A percentile compares a stretch with the other conserved stretches of the same genome.
Evolutionary conservation across 1,140 invertebrate species (phyloP).

Genomic region (Pseudomyrmex cubaensis): DNA sequence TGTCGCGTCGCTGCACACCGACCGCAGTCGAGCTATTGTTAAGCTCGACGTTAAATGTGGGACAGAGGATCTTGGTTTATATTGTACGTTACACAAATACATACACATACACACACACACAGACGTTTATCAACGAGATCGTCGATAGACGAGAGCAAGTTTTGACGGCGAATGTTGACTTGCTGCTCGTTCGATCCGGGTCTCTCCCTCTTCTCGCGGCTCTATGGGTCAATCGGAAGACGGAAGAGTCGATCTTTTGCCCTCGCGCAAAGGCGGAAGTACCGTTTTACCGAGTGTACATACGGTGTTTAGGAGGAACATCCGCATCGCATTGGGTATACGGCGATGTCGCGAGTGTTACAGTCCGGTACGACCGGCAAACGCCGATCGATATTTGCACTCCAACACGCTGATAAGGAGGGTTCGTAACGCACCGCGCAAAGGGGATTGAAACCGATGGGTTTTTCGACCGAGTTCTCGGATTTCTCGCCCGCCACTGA

Average conservation of each 20-base stretch:
- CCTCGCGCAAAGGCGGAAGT: background rate
- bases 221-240: conserved; percentile 18
- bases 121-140: background rate
- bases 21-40: background rate
- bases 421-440: background rate
- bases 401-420: conserved; percentile 39
- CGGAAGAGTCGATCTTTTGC: conserved; percentile 31
- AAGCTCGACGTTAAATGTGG: background rate
- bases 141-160: background rate
- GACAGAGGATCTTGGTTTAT: background rate
- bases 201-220: no score
- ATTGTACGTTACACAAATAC: no score
- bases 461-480: conserved; percentile 2
- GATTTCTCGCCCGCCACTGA: background rate
- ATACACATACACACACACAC: background rate
- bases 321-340: background rate
- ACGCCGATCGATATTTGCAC: conserved; percentile 42
- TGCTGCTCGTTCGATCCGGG: conserved; percentile 5
- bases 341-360: conserved; percentile 22
- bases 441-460: conserved; percentile 16
- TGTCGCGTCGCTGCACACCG: background rate
- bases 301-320: background rate
- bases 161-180: conserved; percentile 1
- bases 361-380: conserved; percentile 27
- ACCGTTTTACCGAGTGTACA: background rate